Evolutionary conservation across 2,113 vertebrate species (phyloP), one percentile per base, ranked within the genome.

Genomic region (Microtus ochrogaster): DNA sequence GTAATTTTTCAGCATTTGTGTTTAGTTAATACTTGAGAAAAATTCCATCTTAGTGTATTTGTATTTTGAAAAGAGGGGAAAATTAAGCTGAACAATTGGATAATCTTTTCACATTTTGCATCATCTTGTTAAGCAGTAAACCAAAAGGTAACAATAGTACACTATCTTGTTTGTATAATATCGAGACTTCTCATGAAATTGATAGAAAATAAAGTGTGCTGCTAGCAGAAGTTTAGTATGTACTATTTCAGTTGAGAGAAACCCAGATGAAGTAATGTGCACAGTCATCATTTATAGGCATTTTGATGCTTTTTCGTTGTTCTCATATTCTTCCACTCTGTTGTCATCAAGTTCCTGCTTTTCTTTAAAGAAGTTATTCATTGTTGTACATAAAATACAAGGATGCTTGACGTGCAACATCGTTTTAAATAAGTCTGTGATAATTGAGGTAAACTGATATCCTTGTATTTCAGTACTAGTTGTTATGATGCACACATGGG

Each of bases 1-100:
- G 44, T 0, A 92, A 9, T 58, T 95, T 89, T 83, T 66, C 2
- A 66, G 41, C 19, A 49, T 93, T 92, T 91, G 52, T 90, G 87
- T 65, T 82, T 77, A 84, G 52, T 85, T 97, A 95, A 58, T 82
- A 79, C 55, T 19, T 90, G 11, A 92, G n/a, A 91, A 63, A 72
- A 63, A 88, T 97, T 95, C 86, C 0, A 92, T n/a, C 10, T 19
- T 81, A 90, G 16, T 87, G 21, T 88, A 90, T 73, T 26, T 88
- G 76, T 96, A 92, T 49, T 96, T 94, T 92, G 88, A 97, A 91
- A 91, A 94, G 19, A 47, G 52, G 44, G 22, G 55, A 78, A 74
- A 86, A 72, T 92, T 68, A 93, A 94, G 44, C 49, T 94, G 47
- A 96, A 83, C 7, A 92, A 47, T 26, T 92, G 22, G 19, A 72